These are phyloP conservation scores for Fratercula arctica DNA, from an alignment of 2,797 vertebrate genomes.

Conservation along the genomic window DNA sequence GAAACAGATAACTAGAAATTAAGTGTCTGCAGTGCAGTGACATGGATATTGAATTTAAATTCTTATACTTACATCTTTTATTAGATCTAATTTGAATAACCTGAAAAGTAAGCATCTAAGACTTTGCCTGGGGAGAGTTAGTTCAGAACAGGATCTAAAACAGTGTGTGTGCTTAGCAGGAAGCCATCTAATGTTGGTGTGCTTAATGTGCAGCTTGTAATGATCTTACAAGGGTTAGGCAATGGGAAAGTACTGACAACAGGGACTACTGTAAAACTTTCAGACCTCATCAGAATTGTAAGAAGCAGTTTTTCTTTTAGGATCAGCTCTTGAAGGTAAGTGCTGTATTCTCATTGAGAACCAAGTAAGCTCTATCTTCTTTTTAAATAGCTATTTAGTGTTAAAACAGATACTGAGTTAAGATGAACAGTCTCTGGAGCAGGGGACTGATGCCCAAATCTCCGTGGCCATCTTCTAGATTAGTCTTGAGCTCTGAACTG, in stretches of 20 bases:
- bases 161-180: neutral
- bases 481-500: neutral
- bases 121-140: neutral
- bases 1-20: neutral
- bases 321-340: neutral
- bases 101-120: neutral
- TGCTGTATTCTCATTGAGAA: neutral
- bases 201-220: neutral
- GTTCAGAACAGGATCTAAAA: neutral
- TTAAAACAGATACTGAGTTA: neutral
- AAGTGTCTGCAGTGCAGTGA: neutral
- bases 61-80: neutral
- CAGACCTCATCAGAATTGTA: neutral
- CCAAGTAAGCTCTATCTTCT: neutral
- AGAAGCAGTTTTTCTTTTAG: neutral
- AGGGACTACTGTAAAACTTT: neutral
- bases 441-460: neutral
- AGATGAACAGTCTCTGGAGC: neutral
- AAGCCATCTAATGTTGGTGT: neutral
- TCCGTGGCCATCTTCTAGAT: neutral
- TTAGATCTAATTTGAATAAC: conserved; percentile 33
- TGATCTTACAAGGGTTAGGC: neutral
- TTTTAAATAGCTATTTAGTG: neutral
- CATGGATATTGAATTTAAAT: neutral
- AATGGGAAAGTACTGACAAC: neutral